Percentiles rank a stretch among this genome's conserved stretches.
Conservation (phyloP, 2,888 invertebrate species). For the Torymus texanus region DNA sequence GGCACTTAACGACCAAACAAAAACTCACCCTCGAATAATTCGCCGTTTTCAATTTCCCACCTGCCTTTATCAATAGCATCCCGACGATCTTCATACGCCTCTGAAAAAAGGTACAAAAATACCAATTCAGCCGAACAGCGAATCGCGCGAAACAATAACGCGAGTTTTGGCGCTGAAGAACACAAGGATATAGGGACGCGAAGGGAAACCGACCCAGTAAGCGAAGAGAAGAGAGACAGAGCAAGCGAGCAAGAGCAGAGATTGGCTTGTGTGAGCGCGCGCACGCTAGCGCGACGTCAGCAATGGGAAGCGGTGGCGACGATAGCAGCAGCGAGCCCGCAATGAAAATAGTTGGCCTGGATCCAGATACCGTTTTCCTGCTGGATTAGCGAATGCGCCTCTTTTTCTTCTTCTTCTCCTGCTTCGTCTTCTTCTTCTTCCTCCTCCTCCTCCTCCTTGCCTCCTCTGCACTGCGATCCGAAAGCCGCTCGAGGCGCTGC, state of each 20-base stretch:
- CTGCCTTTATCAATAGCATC: too few species aligned
- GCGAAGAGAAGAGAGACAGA: not conserved
- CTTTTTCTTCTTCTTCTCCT: not conserved
- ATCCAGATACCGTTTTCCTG: conserved; percentile 62
- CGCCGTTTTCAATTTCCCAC: too few species aligned
- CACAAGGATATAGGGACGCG: not conserved
- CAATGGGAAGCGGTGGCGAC: conserved; percentile 59
- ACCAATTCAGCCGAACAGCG: not conserved
- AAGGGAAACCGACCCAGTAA: conserved; percentile 28
- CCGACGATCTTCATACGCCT: too few species aligned
- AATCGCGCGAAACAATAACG: conserved; percentile 21
- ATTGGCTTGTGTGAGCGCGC: conserved; percentile 53
- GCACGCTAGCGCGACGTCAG: conserved; percentile 57
- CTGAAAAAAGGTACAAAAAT: not conserved
- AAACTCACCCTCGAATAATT: not conserved
- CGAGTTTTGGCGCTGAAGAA: not conserved
- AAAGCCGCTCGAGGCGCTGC: too few species aligned
- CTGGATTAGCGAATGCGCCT: conserved; percentile 50
- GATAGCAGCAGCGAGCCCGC: conserved; percentile 40
- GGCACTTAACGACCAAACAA: too few species aligned
- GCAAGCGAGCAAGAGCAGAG: conserved; percentile 15
- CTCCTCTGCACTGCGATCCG: too few species aligned
- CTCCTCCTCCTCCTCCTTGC: too few species aligned
- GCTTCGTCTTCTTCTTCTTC: too few species aligned
- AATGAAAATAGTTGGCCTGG: conserved; percentile 63